Conservation (phyloP, 1,140 invertebrate species). For the Bradynema listronoti region DNA sequence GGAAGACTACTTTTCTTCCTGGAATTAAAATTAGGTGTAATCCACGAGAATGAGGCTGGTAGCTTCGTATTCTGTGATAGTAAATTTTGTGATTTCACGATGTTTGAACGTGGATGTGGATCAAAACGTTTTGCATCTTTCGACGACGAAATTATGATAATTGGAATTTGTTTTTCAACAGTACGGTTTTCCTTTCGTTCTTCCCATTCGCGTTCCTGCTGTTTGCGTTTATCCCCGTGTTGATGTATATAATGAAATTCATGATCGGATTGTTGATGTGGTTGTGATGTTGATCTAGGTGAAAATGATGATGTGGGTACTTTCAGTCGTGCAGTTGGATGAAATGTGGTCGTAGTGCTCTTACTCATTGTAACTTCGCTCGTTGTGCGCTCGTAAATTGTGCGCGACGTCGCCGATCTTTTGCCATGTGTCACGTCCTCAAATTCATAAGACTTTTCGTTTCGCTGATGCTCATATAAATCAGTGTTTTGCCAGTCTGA, state of each 20-base stretch:
- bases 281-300: conserved; percentile 1
- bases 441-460: no score
- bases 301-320: conserved; percentile 1
- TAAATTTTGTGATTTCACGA: background rate
- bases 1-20: no score
- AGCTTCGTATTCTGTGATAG: background rate
- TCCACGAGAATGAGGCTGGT: background rate
- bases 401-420: conserved; percentile 15
- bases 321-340: conserved; percentile 3
- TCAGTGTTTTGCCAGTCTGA: no score
- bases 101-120: no score
- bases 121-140: no score
- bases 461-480: no score
- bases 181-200: no score
- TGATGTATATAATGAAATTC: background rate
- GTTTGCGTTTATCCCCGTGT: no score
- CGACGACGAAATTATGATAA: no score
- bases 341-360: conserved; percentile 16
- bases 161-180: no score
- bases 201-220: no score
- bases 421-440: conserved; percentile 23
- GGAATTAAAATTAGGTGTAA: no score
- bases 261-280: background rate
- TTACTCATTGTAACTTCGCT: conserved; percentile 23
- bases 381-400: conserved; percentile 34